A percentile compares a stretch with the other conserved stretches of the same genome.
Evolutionary conservation across 2,113 vertebrate species (phyloP).

Genomic region (Aldabrachelys gigantea): DNA sequence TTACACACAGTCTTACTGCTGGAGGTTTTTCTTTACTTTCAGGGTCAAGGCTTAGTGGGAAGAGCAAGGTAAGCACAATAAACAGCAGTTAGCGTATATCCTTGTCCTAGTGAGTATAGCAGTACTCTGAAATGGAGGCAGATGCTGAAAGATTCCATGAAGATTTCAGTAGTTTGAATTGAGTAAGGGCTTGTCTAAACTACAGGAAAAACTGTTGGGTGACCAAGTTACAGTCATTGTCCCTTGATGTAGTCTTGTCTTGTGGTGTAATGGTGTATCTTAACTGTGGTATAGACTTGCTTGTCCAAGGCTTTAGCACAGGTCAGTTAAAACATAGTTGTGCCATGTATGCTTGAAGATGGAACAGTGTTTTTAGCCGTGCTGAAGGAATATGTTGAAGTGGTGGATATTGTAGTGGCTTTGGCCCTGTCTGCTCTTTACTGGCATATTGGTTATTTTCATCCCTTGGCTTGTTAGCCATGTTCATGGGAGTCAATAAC

Average conservation of each 20-base stretch:
- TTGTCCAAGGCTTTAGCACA: background rate
- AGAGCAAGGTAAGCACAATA: background rate
- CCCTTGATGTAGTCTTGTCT: background rate
- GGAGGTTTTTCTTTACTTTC: background rate
- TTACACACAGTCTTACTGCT: background rate
- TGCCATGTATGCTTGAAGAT: background rate
- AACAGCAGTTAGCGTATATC: rapidly evolving
- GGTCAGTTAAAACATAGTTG: background rate
- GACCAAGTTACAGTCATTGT: background rate
- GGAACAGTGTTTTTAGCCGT: background rate
- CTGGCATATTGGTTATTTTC: background rate
- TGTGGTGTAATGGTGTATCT: background rate
- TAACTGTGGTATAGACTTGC: background rate
- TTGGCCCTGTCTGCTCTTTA: background rate
- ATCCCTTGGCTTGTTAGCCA: conserved; percentile 1
- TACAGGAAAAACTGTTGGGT: background rate
- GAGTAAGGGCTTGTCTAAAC: background rate
- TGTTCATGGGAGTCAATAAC: background rate
- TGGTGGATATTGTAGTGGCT: background rate
- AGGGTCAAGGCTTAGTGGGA: background rate
- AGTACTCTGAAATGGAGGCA: background rate
- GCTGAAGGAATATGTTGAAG: background rate
- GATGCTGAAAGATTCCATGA: background rate
- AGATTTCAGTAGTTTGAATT: background rate
- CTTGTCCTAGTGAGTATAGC: rapidly evolving